Evolutionary conservation across 2,113 vertebrate genomes (phyloP).

Genomic region (Channa argus): DNA sequence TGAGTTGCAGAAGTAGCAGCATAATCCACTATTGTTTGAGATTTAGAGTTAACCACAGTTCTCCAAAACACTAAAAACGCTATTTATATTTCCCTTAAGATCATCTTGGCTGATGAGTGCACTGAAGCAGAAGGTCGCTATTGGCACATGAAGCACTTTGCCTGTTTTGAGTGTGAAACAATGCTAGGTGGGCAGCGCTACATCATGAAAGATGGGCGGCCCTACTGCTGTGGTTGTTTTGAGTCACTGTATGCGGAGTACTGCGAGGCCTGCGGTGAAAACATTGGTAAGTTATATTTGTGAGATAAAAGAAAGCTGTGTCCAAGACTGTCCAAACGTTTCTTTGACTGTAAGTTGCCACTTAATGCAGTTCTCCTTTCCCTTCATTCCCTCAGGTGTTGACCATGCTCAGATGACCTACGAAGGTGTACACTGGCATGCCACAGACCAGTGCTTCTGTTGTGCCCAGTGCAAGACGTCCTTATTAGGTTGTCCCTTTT

Average conservation of each 20-base stretch:
- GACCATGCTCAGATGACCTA: conserved; percentile 99
- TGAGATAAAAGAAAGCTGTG: neutral
- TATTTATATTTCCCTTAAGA: conserved; percentile 78
- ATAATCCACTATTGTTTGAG: neutral
- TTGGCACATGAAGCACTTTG: conserved; percentile 98
- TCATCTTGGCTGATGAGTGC: conserved; percentile 97
- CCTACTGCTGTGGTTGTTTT: conserved; percentile 94
- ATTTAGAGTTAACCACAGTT: neutral
- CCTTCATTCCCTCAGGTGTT: conserved; percentile 83
- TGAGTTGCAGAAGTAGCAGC: conserved; percentile 43
- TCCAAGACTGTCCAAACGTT: no score
- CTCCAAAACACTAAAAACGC: neutral
- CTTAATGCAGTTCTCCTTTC: neutral
- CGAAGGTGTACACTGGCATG: conserved; percentile 96
- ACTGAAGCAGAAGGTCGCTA: conserved; percentile 96
- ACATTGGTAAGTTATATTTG: conserved; percentile 87
- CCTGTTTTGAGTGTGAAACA: conserved; percentile 92
- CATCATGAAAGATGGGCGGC: conserved; percentile 96
- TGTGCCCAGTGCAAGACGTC: conserved; percentile 95
- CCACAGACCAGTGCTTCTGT: conserved; percentile 94
- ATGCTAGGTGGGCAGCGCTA: conserved; percentile 95
- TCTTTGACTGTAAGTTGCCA: no score
- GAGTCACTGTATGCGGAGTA: conserved; percentile 95
- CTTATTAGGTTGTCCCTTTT: conserved; percentile 94
- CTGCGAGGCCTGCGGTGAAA: conserved; percentile 94